Conservation (phyloP, 23 tunicate genomes). For the Botrylloides violaceus region DNA sequence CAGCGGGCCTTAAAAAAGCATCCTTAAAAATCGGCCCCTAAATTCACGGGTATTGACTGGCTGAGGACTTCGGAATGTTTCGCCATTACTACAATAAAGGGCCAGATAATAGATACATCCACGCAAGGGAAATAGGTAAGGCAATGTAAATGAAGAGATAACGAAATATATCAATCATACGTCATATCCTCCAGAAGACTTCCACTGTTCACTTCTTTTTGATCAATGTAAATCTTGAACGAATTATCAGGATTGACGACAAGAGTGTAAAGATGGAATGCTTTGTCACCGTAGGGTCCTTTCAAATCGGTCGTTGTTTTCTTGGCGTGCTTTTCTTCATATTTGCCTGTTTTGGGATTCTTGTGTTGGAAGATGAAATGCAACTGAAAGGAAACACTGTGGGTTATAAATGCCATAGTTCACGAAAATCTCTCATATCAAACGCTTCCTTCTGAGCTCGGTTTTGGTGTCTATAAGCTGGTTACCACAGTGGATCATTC, state of each 20-base stretch:
- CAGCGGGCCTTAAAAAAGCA: constrained; percentile 52
- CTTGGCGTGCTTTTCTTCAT: constrained; percentile 81
- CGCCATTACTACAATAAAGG: too few relatives aligned
- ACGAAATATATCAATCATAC: constrained; percentile 22
- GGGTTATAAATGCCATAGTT: too few relatives aligned
- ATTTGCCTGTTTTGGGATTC: constrained; percentile 84
- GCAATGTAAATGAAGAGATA: too few relatives aligned
- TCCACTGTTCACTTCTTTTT: constrained; percentile 60
- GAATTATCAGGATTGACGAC: constrained; percentile 66
- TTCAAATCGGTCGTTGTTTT: constrained; percentile 59
- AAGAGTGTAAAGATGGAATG: constrained; percentile 78
- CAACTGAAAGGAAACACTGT: constrained; percentile 38
- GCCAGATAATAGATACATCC: too few relatives aligned
- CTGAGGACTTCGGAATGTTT: too few relatives aligned
- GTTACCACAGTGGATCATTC: too few relatives aligned
- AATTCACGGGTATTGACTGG: too few relatives aligned
- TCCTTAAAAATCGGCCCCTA: too few relatives aligned
- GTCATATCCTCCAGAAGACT: constrained; percentile 64
- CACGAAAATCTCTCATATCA: too few relatives aligned
- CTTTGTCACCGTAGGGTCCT: constrained; percentile 65
- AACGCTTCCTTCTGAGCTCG: too few relatives aligned
- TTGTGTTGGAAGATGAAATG: constrained; percentile 97
- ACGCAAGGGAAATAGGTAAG: too few relatives aligned
- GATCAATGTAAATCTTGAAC: constrained; percentile 69
- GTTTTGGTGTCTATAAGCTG: too few relatives aligned